These are phyloP conservation scores for Fopius arisanus DNA, from an alignment of 1,140 invertebrate genomes.

Conservation along the genomic window DNA sequence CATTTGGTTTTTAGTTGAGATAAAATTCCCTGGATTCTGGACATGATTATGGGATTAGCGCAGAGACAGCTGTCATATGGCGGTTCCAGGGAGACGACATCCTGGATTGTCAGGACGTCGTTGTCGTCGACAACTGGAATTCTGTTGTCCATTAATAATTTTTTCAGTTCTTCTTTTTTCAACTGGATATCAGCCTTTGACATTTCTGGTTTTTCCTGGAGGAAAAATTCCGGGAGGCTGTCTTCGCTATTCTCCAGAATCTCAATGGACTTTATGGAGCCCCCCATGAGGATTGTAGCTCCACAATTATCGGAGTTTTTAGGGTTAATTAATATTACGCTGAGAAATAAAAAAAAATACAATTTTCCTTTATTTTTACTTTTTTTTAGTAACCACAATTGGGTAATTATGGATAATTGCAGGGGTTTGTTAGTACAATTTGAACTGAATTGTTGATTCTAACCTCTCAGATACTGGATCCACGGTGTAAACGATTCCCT, in stretches of 20 bases:
- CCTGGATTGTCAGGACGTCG: constrained; percentile 47
- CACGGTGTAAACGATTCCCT: constrained; percentile 57
- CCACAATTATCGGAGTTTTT: constrained; percentile 33
- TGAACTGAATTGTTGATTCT: constrained; percentile 32
- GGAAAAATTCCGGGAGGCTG: constrained; percentile 51
- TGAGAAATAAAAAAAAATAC: constrained; percentile 38
- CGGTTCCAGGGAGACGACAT: constrained; percentile 52
- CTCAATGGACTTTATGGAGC: constrained; percentile 48
- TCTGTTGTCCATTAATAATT: constrained; percentile 49
- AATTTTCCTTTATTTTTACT: background rate
- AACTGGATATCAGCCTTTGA: constrained; percentile 29
- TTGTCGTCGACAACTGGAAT: constrained; percentile 51
- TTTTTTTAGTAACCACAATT: too few relatives aligned
- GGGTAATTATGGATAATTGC: background rate
- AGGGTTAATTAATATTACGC: constrained; percentile 50
- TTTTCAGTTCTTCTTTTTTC: constrained; percentile 47
- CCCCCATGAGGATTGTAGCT: constrained; percentile 49
- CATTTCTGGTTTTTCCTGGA: constrained; percentile 29
- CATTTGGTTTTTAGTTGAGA: background rate
- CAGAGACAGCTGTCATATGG: constrained; percentile 57
- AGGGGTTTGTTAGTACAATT: background rate
- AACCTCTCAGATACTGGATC: constrained; percentile 63
- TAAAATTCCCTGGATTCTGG: constrained; percentile 50
- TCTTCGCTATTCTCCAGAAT: constrained; percentile 35
- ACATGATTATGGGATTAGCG: constrained; percentile 52